Conservation (phyloP, 2,797 vertebrate genomes). For the Myiotriccus ornatus region DNA sequence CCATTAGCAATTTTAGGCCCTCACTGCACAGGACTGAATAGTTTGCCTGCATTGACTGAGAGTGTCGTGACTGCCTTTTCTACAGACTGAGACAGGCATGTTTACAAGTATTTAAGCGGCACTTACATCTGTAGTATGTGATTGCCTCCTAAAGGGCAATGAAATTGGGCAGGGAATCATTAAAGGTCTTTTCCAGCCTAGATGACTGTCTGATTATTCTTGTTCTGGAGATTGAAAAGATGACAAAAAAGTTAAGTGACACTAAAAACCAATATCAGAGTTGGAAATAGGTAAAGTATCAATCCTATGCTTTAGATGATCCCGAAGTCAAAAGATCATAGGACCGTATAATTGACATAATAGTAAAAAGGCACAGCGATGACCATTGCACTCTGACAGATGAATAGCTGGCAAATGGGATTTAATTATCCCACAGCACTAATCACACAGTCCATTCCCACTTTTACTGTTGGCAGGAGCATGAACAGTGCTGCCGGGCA, state of each 20-base stretch:
- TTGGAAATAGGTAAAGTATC: not conserved
- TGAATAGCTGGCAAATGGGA: not conserved
- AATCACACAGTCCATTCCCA: not conserved
- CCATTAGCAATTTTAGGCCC: not conserved
- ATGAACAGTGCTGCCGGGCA: not conserved
- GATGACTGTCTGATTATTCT: not conserved
- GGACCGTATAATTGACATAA: not conserved
- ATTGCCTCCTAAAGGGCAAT: slow-evolving; percentile 4
- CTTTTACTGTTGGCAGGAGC: not conserved
- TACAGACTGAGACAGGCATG: not conserved
- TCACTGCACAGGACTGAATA: not conserved
- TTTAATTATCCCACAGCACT: not conserved
- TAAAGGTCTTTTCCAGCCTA: not conserved
- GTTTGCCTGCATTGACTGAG: not conserved
- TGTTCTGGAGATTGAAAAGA: not conserved
- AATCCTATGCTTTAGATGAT: not conserved
- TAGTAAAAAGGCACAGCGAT: not conserved
- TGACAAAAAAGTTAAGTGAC: not conserved
- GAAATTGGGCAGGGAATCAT: not conserved
- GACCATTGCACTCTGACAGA: not conserved
- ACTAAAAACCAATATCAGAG: not conserved
- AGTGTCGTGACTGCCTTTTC: not conserved
- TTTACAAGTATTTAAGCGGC: not conserved
- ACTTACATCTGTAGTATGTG: not conserved
- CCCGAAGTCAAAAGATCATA: not conserved